Base-by-base conservation (phyloP, 1,140 invertebrate genomes). In the Zaprionus kolodkinae region DNA sequence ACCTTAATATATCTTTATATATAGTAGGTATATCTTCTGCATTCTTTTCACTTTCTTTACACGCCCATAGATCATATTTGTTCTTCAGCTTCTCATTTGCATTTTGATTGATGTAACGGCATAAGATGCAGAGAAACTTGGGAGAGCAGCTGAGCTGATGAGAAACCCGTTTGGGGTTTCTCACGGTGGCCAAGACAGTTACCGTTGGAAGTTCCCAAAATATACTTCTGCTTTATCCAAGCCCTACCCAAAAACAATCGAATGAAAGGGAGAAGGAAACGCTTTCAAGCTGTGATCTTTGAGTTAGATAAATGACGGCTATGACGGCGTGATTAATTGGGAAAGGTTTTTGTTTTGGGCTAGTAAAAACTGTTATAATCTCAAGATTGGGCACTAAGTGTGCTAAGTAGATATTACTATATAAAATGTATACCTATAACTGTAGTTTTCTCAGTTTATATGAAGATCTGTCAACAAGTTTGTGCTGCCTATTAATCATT, bases 31-130 rank as follows among this genome's bases (percentile, higher is more conserved):
- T 35, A 7, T 35, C 1, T 9, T 3, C 5, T 35, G 7, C 1
- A 35, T 35, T 35, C 55, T 68, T 79, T 79, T 86, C 79, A 88
- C 79, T 88, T 87, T 88, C 70, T 17, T 77, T 67, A 11, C 57
- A 48, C 61, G 2, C 33, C 61, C 52, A 67, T 76, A 79, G 62
- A 86, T 68, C 65, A 76, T 66, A 62, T 65, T 62, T 38, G 54
- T 48, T 88, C 68, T 66, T 40, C 27, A 64, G 70, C 69, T 45
- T 83, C 21, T 1, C 76, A 88, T 72, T 87, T 70, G 45, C 55
- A 80, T 83, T 67, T 78, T 80, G 84, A 80, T 87, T 72, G 73
- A 84, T 87, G 84, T 78, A 79, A 78, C 80, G 59, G 69, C 76
- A 82, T 62, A 50, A 61, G 9, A 59, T 30, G 27, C 48, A 38